A percentile compares a stretch with the other conserved stretches of the same genome.
phyloP scores from a whole-genome alignment of 1,140 invertebrate species.

The Listronotus bonariensis region DNA sequence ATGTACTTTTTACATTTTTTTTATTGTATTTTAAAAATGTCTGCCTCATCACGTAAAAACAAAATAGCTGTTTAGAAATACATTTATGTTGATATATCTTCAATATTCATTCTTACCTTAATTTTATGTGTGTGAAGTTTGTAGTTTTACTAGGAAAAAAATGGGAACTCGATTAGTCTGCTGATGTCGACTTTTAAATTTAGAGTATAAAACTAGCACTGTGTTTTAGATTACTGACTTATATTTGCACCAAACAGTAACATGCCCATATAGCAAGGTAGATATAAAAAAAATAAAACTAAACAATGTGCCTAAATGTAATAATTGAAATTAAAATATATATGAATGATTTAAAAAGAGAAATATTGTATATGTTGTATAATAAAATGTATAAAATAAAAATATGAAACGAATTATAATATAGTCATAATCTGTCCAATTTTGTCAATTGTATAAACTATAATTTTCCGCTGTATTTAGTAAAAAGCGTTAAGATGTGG shows the following conservation, averaged over 20 bases:
- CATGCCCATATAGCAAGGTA: constrained; percentile 6
- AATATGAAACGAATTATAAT: neutral
- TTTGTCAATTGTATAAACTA: constrained; percentile 6
- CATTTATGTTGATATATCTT: no score
- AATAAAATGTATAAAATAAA: constrained; percentile 5
- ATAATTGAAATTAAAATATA: neutral
- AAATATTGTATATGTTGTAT: constrained; percentile 5
- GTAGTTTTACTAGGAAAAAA: no score
- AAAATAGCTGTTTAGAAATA: no score
- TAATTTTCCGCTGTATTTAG: neutral
- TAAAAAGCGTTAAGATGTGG: neutral
- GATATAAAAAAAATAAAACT: constrained; percentile 5
- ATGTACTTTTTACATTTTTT: no score
- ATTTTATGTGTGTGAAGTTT: no score
- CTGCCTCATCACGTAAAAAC: no score
- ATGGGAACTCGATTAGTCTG: neutral
- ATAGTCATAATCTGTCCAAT: constrained; percentile 9
- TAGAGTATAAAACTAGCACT: neutral
- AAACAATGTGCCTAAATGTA: constrained; percentile 9
- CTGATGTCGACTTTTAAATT: constrained; percentile 6
- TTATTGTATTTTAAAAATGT: no score
- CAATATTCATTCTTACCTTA: no score
- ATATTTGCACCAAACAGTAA: neutral
- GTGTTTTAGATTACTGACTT: no score
- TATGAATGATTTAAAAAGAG: neutral